These are phyloP conservation scores for Magallana angulata DNA, from an alignment of 1,140 invertebrate species.

Conservation along the genomic window DNA sequence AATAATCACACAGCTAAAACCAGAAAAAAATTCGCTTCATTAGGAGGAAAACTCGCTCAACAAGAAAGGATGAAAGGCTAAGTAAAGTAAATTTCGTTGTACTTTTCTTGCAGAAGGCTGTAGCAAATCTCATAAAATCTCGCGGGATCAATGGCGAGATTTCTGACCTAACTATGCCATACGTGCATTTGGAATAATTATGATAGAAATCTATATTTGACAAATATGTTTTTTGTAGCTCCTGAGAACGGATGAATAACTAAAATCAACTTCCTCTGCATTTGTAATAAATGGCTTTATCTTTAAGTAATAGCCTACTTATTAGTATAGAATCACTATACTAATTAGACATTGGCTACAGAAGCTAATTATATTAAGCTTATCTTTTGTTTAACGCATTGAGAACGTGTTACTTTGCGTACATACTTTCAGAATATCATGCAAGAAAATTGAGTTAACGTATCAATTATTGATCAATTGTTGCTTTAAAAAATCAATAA, in stretches of 20 bases:
- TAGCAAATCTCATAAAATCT: too few relatives aligned
- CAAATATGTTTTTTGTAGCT: too few relatives aligned
- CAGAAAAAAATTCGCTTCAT: background rate
- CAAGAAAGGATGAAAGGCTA: background rate
- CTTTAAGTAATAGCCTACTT: background rate
- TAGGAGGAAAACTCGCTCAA: background rate
- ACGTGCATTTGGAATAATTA: too few relatives aligned
- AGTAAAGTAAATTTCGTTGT: slow-evolving; percentile 9
- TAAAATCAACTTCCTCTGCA: background rate
- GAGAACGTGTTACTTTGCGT: slow-evolving; percentile 3
- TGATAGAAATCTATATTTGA: too few relatives aligned
- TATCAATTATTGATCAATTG: slow-evolving; percentile 25
- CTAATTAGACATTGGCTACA: background rate
- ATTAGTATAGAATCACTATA: background rate
- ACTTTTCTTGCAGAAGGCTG: background rate
- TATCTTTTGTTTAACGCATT: background rate
- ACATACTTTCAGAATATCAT: slow-evolving; percentile 22
- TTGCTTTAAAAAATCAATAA: background rate
- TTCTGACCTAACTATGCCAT: too few relatives aligned
- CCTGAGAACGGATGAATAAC: background rate
- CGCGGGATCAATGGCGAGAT: too few relatives aligned
- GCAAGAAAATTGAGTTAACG: slow-evolving; percentile 1
- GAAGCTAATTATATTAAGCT: background rate
- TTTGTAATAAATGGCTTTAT: background rate
- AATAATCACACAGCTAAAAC: background rate